Evolutionary conservation across 2,888 invertebrate species (phyloP).

Genomic region (Drosophila macrothrix): DNA sequence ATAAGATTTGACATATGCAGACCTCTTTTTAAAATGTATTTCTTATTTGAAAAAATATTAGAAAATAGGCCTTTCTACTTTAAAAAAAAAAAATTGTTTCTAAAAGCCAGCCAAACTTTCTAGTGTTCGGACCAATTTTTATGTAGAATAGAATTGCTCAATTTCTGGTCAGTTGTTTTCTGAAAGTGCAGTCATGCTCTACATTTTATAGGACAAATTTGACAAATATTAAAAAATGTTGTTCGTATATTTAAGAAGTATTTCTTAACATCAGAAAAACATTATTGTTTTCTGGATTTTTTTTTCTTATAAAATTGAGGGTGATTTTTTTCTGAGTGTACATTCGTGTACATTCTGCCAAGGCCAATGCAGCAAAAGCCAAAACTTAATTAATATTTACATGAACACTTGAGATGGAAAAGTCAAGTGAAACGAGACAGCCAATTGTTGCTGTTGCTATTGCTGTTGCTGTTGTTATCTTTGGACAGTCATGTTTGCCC

Average conservation of each 20-base stretch:
- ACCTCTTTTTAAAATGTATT: no score
- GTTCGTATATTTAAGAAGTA: not conserved
- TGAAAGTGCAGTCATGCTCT: no score
- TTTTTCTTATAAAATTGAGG: no score
- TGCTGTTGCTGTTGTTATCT: constrained; percentile 53
- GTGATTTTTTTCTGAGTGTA: not conserved
- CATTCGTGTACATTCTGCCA: constrained; percentile 37
- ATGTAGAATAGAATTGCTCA: no score
- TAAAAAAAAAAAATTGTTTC: no score
- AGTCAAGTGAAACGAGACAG: constrained; percentile 12
- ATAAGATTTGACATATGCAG: no score
- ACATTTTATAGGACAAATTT: not conserved
- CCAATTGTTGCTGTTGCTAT: constrained; percentile 43
- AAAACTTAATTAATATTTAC: constrained; percentile 80
- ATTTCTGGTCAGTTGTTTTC: no score
- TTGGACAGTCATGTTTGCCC: constrained; percentile 65
- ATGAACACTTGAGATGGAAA: constrained; percentile 53
- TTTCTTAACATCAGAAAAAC: not conserved
- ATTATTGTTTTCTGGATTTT: not conserved
- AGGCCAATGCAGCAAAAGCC: constrained; percentile 60
- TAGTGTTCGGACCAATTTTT: no score
- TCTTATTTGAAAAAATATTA: no score
- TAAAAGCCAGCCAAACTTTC: no score
- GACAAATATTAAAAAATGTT: not conserved
- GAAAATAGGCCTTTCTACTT: no score